These are phyloP conservation scores for Dusona sp. DNA, from an alignment of 2,888 invertebrate genomes.

Conservation along the genomic window DNA sequence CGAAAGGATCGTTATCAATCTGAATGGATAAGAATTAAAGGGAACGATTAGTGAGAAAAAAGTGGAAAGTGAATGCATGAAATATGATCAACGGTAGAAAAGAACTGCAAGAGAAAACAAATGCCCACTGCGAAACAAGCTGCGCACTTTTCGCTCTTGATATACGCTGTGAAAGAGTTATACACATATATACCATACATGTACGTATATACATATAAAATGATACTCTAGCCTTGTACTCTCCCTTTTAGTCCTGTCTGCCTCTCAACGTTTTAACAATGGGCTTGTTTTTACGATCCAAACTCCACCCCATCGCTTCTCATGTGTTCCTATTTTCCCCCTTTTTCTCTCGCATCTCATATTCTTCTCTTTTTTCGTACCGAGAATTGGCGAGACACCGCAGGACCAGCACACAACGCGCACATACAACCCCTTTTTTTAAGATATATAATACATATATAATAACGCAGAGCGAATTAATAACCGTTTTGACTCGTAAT, in stretches of 20 bases:
- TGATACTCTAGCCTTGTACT: slow-evolving; percentile 47
- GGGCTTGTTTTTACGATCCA: slow-evolving; percentile 81
- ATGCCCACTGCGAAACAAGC: slow-evolving; percentile 80
- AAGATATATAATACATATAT: slow-evolving; percentile 59
- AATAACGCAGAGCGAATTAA: slow-evolving; percentile 79
- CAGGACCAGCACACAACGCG: slow-evolving; percentile 33
- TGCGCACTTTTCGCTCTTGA: slow-evolving; percentile 57
- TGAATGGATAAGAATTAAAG: background rate
- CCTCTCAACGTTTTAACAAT: slow-evolving; percentile 78
- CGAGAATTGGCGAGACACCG: slow-evolving; percentile 15
- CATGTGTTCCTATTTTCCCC: slow-evolving; percentile 58
- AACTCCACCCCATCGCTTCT: slow-evolving; percentile 70
- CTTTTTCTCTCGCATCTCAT: slow-evolving; percentile 39
- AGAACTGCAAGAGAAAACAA: slow-evolving; percentile 37
- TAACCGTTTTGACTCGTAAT: slow-evolving; percentile 78
- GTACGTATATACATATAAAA: slow-evolving; percentile 14
- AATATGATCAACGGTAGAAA: slow-evolving; percentile 22
- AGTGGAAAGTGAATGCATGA: slow-evolving; percentile 26
- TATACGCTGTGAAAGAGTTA: slow-evolving; percentile 31
- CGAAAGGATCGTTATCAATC: background rate
- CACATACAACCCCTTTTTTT: slow-evolving; percentile 57
- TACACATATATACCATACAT: background rate
- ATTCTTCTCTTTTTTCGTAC: slow-evolving; percentile 42
- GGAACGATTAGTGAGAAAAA: slow-evolving; percentile 18
- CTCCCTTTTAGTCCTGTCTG: slow-evolving; percentile 61